A percentile compares a stretch with the other conserved stretches of the same genome.
phyloP scores from a whole-genome alignment of 1,140 invertebrate genomes.

The Leptopilina boulardi region DNA sequence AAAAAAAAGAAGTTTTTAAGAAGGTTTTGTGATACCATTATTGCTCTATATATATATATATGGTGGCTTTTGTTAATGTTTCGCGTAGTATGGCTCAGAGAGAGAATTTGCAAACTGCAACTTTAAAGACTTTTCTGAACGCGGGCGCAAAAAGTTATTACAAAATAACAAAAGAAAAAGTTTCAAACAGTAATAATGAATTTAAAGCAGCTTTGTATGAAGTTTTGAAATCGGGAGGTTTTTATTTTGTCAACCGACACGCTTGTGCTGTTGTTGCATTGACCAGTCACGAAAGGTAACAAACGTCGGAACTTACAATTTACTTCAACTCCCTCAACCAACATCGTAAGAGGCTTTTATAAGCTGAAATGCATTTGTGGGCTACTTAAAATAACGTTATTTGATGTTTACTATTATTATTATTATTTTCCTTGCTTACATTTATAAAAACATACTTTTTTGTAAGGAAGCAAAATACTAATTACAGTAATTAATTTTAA shows the following conservation, averaged over 20 bases:
- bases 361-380: conserved; percentile 53
- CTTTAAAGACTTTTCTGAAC: conserved; percentile 45
- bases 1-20: no score
- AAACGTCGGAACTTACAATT: conserved; percentile 61
- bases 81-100: background rate
- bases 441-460: conserved; percentile 46
- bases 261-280: conserved; percentile 53
- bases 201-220: conserved; percentile 24
- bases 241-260: conserved; percentile 48
- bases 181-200: background rate
- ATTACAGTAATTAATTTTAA: conserved; percentile 36
- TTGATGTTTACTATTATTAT: conserved; percentile 57
- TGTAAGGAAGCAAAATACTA: no score
- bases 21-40: no score
- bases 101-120: conserved; percentile 38
- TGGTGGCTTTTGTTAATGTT: no score
- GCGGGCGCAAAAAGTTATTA: background rate
- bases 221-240: background rate
- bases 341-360: conserved; percentile 60
- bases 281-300: conserved; percentile 53
- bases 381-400: conserved; percentile 51
- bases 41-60: no score
- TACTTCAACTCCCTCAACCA: conserved; percentile 49
- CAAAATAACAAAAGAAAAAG: conserved; percentile 22
- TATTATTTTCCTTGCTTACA: conserved; percentile 46